Evolutionary conservation across 2,888 invertebrate genomes (phyloP), one percentile per base, ranked within the genome.

Genomic region (Autographa gamma): DNA sequence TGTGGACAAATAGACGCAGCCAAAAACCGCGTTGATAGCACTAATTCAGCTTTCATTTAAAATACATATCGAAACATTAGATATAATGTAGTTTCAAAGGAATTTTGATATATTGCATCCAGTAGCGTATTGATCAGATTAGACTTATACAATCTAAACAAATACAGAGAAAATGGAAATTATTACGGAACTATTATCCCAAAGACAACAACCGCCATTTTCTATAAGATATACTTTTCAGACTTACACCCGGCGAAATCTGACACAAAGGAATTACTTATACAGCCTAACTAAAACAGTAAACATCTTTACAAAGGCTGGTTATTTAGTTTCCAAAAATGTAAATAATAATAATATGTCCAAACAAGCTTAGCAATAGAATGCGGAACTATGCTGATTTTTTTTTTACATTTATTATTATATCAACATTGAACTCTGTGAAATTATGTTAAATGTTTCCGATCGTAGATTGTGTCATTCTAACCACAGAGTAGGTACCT

Each of bases 191-290:
- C 84, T 73, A 76, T 71, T 85, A 81, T 83, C 84, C 77, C 76
- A 83, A 81, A 89, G 90, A 93, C 90, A 95, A 94, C 92, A 94
- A 93, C 91, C 93, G 93, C 94, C 94, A 95, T 95, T 92, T 93
- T 93, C 89, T 90, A 58, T 59, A 58, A n/a, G 13, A 60, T 38
- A 32, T 63, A 58, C 61, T 60, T 56, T 69, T 72, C 78, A 63
- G 38, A 38, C 38, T 38, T 60, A 48, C 14, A 19, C 19, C 60
- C 43, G 52, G 14, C 8, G 52, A 59, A 34, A 60, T 56, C 13
- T 4, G 14, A 54, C 54, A 73, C 77, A 60, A 32, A 58, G 19
- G 69, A 16, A 72, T 48, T 54, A 7, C 52, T 13, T 25, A 71
- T 73, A 54, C 80, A 80, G 75, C 82, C 77, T 19, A 2, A 8